A percentile compares a stretch with the other conserved stretches of the same genome.
These are phyloP conservation scores for Eueides isabella DNA, from an alignment of 1,140 invertebrate genomes.

Conservation along the genomic window DNA sequence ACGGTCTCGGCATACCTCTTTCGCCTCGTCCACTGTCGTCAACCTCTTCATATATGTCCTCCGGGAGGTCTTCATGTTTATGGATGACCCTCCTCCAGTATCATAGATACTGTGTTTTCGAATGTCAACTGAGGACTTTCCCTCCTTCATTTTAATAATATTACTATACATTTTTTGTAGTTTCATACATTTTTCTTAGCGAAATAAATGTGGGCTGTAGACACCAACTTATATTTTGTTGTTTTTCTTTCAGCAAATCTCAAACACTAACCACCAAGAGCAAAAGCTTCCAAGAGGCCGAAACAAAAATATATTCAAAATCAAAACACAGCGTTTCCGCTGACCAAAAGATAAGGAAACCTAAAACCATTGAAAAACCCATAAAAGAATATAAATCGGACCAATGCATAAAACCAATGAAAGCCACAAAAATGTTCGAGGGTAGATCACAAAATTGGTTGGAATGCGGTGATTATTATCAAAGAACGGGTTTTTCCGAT, in stretches of 20 bases:
- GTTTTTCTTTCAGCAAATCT: constrained; percentile 58
- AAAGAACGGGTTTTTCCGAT: constrained; percentile 38
- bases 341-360: constrained; percentile 61
- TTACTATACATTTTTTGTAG: too few relatives aligned
- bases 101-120: too few relatives aligned
- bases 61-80: too few relatives aligned
- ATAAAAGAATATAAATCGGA: constrained; percentile 65
- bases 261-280: constrained; percentile 58
- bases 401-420: constrained; percentile 61
- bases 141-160: too few relatives aligned
- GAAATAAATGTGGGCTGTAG: too few relatives aligned
- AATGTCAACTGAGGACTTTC: too few relatives aligned
- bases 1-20: too few relatives aligned
- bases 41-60: too few relatives aligned
- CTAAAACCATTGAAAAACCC: constrained; percentile 49
- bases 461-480: constrained; percentile 59
- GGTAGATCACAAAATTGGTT: constrained; percentile 54
- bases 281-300: constrained; percentile 65
- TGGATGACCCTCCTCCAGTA: too few relatives aligned
- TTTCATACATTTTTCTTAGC: too few relatives aligned
- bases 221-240: background rate
- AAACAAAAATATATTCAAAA: constrained; percentile 49
- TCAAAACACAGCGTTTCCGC: constrained; percentile 61
- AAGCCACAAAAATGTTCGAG: constrained; percentile 59
- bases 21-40: too few relatives aligned